These are phyloP conservation scores for Proctacanthus coquilletti DNA, from an alignment of 1,140 invertebrate genomes.

Conservation along the genomic window DNA sequence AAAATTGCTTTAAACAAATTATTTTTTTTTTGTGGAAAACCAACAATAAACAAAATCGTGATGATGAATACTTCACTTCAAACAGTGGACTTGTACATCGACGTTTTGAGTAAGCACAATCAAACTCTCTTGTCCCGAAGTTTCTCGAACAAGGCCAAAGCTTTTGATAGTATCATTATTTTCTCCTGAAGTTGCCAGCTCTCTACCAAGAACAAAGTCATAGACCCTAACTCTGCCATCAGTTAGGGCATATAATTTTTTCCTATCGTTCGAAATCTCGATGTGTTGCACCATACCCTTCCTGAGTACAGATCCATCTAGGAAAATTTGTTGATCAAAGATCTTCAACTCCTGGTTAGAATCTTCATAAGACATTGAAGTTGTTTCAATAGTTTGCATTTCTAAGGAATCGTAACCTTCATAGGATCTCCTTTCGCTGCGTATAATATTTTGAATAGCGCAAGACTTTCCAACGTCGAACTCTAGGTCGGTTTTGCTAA, in stretches of 20 bases:
- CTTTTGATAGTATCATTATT: background rate
- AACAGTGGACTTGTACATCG: background rate
- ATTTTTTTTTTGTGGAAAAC: no score
- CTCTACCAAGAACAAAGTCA: constrained; percentile 20
- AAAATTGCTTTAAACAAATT: no score
- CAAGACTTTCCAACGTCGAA: constrained; percentile 24
- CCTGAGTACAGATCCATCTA: constrained; percentile 17
- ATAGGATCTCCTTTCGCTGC: constrained; percentile 20
- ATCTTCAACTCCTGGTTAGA: constrained; percentile 14
- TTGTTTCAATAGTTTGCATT: no score
- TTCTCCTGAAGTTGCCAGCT: constrained; percentile 6
- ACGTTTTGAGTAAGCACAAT: background rate
- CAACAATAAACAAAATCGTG: no score
- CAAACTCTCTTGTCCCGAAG: background rate
- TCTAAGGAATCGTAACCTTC: constrained; percentile 7
- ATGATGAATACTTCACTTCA: no score
- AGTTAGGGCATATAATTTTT: constrained; percentile 16
- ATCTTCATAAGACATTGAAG: constrained; percentile 8
- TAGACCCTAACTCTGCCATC: constrained; percentile 19
- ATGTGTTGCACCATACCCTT: constrained; percentile 20
- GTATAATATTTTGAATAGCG: constrained; percentile 28
- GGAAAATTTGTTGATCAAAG: constrained; percentile 22
- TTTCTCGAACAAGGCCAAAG: background rate
- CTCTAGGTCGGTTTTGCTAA: constrained; percentile 9
- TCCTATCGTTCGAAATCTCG: constrained; percentile 20